These are phyloP conservation scores for Myopa tessellatipennis DNA, from an alignment of 2,888 invertebrate species.

Conservation along the genomic window DNA sequence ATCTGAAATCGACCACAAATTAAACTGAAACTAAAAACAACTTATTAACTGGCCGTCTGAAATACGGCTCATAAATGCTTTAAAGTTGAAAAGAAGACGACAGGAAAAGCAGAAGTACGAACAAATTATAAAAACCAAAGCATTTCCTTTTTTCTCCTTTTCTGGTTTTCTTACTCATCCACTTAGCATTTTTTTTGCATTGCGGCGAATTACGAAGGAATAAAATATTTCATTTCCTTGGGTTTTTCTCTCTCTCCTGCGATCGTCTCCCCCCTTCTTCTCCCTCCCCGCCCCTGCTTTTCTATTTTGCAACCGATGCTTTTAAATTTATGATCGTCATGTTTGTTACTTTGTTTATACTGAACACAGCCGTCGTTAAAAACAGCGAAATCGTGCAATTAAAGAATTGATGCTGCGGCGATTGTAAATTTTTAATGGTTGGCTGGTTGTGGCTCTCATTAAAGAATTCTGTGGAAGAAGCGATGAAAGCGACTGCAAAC, in stretches of 20 bases:
- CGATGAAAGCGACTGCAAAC: not conserved
- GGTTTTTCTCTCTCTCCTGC: no score
- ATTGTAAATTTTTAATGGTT: conserved; percentile 31
- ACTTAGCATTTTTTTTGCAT: not conserved
- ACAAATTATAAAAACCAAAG: no score
- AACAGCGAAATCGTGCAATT: conserved; percentile 37
- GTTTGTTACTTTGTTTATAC: conserved; percentile 36
- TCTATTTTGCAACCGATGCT: not conserved
- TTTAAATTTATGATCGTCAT: conserved; percentile 25
- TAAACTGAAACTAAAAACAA: not conserved
- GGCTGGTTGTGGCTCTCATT: conserved; percentile 8
- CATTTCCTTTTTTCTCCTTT: no score
- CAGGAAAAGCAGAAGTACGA: no score
- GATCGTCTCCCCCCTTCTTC: not conserved
- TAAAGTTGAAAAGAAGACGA: not conserved
- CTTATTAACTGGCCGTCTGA: not conserved
- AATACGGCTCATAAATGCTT: not conserved
- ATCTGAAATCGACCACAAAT: not conserved
- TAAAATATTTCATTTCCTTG: no score
- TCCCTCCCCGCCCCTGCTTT: not conserved
- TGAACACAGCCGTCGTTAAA: conserved; percentile 36
- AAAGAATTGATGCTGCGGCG: conserved; percentile 34
- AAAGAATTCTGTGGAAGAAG: conserved; percentile 6
- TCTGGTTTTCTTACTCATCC: not conserved
- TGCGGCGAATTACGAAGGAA: not conserved